Base-by-base conservation (phyloP, 35 echinoderm and acorn worm species). In the Ptychodera flava region DNA sequence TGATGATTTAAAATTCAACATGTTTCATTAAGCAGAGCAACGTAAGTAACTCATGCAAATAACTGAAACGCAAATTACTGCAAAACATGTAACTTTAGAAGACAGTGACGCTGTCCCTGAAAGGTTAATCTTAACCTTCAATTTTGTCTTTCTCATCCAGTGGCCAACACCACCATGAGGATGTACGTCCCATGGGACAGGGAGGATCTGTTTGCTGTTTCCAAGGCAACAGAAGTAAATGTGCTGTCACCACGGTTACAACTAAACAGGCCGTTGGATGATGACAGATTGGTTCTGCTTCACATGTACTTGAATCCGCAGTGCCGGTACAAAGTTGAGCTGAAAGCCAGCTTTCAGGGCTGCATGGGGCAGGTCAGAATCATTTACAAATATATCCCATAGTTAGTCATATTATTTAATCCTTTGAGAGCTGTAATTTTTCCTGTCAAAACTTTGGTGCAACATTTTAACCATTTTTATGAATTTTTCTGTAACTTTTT, bases 291-390 rank as follows among this genome's bases (percentile, higher is more conserved):
- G 16, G 76, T 79, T 36, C 32, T 81, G 35, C 35, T 88, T 0
- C 83, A 77, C 1, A 37, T 77, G 0, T 85, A 90, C 33, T 33
- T 86, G 15, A 83, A 86, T 53, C 89, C 89, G 31, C 31, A 83
- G 78, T 90, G 89, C 34, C 89, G 85, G 77, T 90, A 90, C 37
- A 34, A 30, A 31, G 22, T 91, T 1, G 82, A 79, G 27, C 35
- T 91, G 31, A 35, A 36, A 35, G 87, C 86, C 32, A 87, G 84
- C 1, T 80, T 87, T 75, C 77, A 91, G 36, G 90, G 86, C 35
- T 84, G 79, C 15, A 83, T 86, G 81, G 90, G 90, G 31, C 90
- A 91, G 90, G 90, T 91, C 34, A 84, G 85, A 33, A 28, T n/a
- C n/a, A n/a, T n/a, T n/a, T n/a, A n/a, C n/a, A n/a, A n/a, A n/a